These are phyloP conservation scores for Eretmocerus hayati DNA, from an alignment of 2,888 invertebrate species.

Conservation along the genomic window DNA sequence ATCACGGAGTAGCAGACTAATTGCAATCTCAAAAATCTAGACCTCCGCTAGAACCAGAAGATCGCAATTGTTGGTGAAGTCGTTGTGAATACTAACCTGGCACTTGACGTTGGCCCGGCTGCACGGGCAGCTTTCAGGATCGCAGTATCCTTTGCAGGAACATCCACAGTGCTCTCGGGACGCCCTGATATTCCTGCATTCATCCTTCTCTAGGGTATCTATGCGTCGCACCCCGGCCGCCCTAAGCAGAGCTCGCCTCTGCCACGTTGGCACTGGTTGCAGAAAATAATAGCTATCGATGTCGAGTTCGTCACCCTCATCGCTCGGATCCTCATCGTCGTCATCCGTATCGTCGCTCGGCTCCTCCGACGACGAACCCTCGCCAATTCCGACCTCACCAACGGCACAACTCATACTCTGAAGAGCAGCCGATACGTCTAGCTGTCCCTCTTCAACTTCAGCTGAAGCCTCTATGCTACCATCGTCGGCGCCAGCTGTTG, in stretches of 20 bases:
- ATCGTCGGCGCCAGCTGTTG: too few species aligned
- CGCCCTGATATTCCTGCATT: slow-evolving; percentile 84
- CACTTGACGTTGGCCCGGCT: slow-evolving; percentile 94
- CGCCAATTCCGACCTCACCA: too few species aligned
- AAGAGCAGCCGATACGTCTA: too few species aligned
- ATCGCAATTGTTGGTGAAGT: too few species aligned
- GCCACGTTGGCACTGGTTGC: slow-evolving; percentile 87
- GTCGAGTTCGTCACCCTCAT: slow-evolving; percentile 64
- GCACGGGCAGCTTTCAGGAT: slow-evolving; percentile 92
- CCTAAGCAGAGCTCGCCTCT: slow-evolving; percentile 77
- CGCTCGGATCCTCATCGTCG: slow-evolving; percentile 52
- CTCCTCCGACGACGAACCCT: slow-evolving; percentile 73
- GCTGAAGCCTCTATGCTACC: too few species aligned
- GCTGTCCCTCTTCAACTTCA: too few species aligned
- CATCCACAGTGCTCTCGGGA: slow-evolving; percentile 93
- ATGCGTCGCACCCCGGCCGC: slow-evolving; percentile 93
- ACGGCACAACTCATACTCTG: too few species aligned
- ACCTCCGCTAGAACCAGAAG: too few species aligned
- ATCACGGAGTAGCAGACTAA: too few species aligned
- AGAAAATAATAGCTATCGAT: slow-evolving; percentile 84
- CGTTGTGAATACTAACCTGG: slow-evolving; percentile 57
- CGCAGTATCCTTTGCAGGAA: slow-evolving; percentile 86
- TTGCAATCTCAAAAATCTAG: too few species aligned
- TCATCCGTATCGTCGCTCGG: slow-evolving; percentile 72
- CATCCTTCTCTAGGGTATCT: slow-evolving; percentile 87